A percentile compares a stretch with the other conserved stretches of the same genome.
phyloP scores from a whole-genome alignment of 1,140 invertebrate species.

The Meloidogyne chitwoodi region DNA sequence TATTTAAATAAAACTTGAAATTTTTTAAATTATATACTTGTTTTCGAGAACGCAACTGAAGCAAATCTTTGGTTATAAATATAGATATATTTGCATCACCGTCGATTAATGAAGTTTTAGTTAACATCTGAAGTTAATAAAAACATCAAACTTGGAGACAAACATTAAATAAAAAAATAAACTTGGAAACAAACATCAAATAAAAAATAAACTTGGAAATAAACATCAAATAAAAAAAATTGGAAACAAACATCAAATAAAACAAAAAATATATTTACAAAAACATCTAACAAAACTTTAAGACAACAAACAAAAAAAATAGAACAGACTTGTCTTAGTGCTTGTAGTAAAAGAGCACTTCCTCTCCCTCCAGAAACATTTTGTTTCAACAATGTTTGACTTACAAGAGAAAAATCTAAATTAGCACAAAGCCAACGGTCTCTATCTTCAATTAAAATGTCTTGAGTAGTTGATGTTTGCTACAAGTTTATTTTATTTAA shows the following conservation, averaged over 20 bases:
- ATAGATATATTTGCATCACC: slow-evolving; percentile 20
- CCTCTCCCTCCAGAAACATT: slow-evolving; percentile 5
- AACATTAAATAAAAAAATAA: background rate
- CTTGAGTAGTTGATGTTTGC: background rate
- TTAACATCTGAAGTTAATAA: background rate
- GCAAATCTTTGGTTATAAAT: slow-evolving; percentile 41
- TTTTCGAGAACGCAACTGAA: slow-evolving; percentile 44
- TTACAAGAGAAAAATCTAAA: background rate
- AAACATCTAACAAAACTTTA: background rate
- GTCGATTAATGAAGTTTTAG: slow-evolving; percentile 21
- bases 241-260: background rate
- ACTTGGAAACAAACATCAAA: background rate
- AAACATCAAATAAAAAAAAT: background rate
- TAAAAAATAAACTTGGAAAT: background rate
- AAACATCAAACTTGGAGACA: background rate
- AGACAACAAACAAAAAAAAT: too few species aligned
- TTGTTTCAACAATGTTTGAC: background rate
- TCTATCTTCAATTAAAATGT: background rate
- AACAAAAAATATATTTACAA: background rate
- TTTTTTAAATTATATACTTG: slow-evolving; percentile 32
- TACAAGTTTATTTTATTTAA: background rate
- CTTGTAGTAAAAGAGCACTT: slow-evolving; percentile 47
- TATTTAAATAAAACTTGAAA: background rate
- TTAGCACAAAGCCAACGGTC: slow-evolving; percentile 11
- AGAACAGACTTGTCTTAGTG: slow-evolving; percentile 39